Conservation (phyloP, 2,888 invertebrate species). For the Steinernema carpocapsae region DNA sequence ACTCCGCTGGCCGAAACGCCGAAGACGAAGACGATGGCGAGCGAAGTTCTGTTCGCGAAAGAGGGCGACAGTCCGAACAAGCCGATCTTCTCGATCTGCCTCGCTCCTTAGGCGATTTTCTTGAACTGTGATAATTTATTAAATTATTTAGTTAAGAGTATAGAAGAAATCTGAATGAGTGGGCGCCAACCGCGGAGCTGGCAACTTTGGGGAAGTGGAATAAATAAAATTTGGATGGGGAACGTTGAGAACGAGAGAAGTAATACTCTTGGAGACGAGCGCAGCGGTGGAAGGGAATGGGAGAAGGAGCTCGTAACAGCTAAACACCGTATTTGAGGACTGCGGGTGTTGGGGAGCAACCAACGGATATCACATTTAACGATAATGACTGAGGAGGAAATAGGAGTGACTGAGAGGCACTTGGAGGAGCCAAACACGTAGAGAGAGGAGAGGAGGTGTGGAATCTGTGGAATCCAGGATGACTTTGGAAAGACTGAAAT, state of each 20-base stretch:
- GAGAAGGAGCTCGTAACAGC: conserved; percentile 26
- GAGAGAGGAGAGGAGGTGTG: conserved; percentile 9
- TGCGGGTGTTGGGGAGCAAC: conserved; percentile 16
- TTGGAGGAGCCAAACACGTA: conserved; percentile 13
- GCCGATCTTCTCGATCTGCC: too few relatives aligned
- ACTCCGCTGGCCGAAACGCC: too few relatives aligned
- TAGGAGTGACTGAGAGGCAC: conserved; percentile 2
- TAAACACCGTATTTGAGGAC: conserved; percentile 21
- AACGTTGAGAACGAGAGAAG: conserved; percentile 7
- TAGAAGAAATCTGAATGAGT: not conserved
- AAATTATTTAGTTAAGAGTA: not conserved
- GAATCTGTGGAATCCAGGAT: conserved; percentile 10
- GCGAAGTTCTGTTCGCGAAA: too few relatives aligned
- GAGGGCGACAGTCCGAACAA: too few relatives aligned
- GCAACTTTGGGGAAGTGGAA: not conserved
- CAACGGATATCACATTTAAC: conserved; percentile 26
- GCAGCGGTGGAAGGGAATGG: not conserved
- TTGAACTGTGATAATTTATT: not conserved
- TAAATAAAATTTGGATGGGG: conserved; percentile 12
- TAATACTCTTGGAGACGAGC: conserved; percentile 28
- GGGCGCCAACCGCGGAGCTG: not conserved
- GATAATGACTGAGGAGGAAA: conserved; percentile 14
- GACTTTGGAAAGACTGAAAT: conserved; percentile 13
- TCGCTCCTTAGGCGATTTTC: too few relatives aligned
- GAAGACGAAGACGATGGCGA: too few relatives aligned